These are phyloP conservation scores for Cervus canadensis DNA, from an alignment of 2,113 vertebrate genomes.

Conservation along the genomic window DNA sequence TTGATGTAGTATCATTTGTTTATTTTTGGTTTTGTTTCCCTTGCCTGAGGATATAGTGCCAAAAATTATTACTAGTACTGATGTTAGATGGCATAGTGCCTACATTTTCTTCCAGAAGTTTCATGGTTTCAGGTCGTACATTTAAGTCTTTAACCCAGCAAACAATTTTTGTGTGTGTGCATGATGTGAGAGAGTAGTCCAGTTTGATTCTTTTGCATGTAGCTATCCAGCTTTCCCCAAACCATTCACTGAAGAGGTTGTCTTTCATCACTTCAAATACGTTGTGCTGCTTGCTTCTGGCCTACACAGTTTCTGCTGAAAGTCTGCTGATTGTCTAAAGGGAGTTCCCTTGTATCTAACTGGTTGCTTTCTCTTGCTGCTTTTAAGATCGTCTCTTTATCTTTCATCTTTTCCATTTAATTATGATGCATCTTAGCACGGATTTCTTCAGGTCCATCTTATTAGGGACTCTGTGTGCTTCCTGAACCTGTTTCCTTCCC, in stretches of 20 bases:
- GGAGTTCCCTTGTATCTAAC: background rate
- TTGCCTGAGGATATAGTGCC: background rate
- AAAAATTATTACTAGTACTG: background rate
- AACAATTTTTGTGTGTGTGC: rapidly evolving
- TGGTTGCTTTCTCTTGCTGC: background rate
- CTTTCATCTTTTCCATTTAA: background rate
- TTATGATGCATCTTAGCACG: background rate
- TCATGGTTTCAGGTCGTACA: background rate
- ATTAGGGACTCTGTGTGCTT: background rate
- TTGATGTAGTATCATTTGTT: background rate
- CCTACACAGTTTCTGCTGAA: background rate
- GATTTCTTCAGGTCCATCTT: background rate
- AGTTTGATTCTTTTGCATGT: background rate
- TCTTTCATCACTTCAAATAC: background rate
- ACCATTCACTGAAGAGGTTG: background rate
- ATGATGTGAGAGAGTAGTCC: background rate
- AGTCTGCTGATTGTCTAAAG: background rate
- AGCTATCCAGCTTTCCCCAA: background rate
- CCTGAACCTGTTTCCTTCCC: background rate
- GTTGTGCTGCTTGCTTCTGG: background rate
- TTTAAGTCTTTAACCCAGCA: background rate
- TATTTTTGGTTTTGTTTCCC: background rate
- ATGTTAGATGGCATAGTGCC: background rate
- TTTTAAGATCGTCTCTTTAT: background rate
- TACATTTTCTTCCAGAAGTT: background rate